Evolutionary conservation across 2,113 vertebrate genomes (phyloP), one percentile per base, ranked within the genome.

Genomic region (Misgurnus mizolepis): DNA sequence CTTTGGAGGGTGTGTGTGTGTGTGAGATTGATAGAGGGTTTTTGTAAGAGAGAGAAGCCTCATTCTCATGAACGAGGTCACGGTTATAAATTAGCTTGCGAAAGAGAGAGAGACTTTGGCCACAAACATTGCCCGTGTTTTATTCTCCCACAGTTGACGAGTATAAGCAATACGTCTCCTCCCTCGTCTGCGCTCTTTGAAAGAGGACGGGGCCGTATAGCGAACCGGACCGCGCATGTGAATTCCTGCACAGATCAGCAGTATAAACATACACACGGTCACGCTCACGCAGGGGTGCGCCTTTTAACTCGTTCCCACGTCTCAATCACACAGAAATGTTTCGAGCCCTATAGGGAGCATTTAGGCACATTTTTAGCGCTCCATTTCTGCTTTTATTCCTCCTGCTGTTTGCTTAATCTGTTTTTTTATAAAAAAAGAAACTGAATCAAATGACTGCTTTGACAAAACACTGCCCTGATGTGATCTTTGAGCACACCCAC

Each of bases 311-410:
- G 83, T 89, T 90, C 86, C 85, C 86, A 87, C 0, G 82, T 88
- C 85, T 86, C 86, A 80, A 64, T 90, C 82, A 82, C 47, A 86
- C 85, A 87, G 86, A 85, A 91, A 88, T 88, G 90, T 87, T 87
- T 66, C 83, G 84, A 84, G 84, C 77, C 74, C 84, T 62, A 76
- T 41, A 62, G 83, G 85, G 80, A 89, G 84, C 74, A 80, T 85
- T 7, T 2, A 67, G 72, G 49, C 82, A 62, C 62, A 18, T 58
- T 76, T 67, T 40, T 65, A n/a, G 40, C 79, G 53, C 73, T 50
- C 72, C 11, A 67, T 81, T 77, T 70, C 65, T 83, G 17, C 60
- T 79, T 43, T 73, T 72, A 81, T 58, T 43, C 27, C 64, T 55
- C 11, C 62, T 74, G 55, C 17, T 58, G 2, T 58, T 18, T 58